Evolutionary conservation across 2,888 invertebrate genomes (phyloP).

Genomic region (Sphecodes monilicornis): DNA sequence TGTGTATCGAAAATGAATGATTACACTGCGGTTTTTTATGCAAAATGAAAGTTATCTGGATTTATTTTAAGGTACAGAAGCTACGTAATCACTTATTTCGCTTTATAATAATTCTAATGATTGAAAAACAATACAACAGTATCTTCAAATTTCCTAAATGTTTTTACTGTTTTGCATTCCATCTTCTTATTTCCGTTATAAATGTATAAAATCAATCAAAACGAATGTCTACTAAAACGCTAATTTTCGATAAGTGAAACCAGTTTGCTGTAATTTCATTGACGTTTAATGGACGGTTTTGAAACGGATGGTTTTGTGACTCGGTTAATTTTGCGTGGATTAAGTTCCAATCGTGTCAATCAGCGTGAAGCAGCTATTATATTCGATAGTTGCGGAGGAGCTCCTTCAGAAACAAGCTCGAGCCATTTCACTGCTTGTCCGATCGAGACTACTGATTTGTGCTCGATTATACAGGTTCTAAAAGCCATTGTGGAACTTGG

Average conservation of each 20-base stretch:
- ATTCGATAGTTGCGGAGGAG: conserved; percentile 41
- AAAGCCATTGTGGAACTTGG: conserved; percentile 44
- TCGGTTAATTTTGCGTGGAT: conserved; percentile 1
- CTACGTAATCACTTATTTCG: no score
- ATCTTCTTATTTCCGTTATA: no score
- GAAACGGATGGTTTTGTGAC: neutral
- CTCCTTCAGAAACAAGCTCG: conserved; percentile 50
- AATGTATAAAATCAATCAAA: no score
- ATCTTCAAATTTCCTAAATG: no score
- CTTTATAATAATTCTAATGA: no score
- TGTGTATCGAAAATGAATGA: no score
- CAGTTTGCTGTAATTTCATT: neutral
- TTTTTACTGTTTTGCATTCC: no score
- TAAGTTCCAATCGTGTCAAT: conserved; percentile 27
- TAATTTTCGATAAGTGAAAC: neutral
- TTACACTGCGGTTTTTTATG: no score
- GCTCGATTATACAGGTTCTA: conserved; percentile 43
- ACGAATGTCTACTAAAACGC: neutral
- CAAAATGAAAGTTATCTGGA: no score
- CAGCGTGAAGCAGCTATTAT: conserved; percentile 55
- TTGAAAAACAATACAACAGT: no score
- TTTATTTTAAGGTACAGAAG: no score
- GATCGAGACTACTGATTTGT: conserved; percentile 55
- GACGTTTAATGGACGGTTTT: neutral
- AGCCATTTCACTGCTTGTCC: conserved; percentile 53